These are phyloP conservation scores for Lepus timidus DNA, from an alignment of 2,113 vertebrate species.

Conservation along the genomic window DNA sequence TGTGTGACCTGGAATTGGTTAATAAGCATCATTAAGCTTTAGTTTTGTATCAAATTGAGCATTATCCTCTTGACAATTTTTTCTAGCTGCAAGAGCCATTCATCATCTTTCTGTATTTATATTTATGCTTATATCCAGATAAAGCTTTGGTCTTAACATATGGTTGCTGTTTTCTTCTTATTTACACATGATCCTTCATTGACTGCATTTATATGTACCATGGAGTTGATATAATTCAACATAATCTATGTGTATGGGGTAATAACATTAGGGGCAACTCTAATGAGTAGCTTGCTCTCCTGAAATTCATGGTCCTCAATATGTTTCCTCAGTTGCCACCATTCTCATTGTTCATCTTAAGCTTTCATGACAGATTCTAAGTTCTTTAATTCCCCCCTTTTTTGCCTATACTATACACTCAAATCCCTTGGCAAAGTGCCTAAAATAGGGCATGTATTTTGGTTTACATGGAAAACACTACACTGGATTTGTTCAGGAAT, in stretches of 20 bases:
- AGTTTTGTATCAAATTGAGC: not conserved
- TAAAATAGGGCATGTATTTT: constrained; percentile 4
- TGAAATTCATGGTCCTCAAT: not conserved
- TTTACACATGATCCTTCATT: not conserved
- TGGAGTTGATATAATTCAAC: constrained; percentile 12
- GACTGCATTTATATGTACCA: not conserved
- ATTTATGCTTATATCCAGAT: constrained; percentile 2
- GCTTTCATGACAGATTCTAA: not conserved
- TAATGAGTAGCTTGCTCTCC: not conserved
- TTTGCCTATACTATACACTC: not conserved
- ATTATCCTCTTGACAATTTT: not conserved
- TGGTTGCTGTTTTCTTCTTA: not conserved
- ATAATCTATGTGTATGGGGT: not conserved
- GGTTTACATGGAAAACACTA: not conserved
- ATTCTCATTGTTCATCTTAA: constrained; percentile 9
- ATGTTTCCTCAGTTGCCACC: not conserved
- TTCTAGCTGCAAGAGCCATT: not conserved
- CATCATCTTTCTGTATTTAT: not conserved
- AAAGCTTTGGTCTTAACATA: constrained; percentile 23
- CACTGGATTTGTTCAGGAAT: not conserved
- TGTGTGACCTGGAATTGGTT: not conserved
- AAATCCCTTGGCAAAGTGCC: not conserved
- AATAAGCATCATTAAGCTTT: not conserved
- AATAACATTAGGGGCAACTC: not conserved
- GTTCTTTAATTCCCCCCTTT: not conserved